Evolutionary conservation across 2,113 vertebrate species (phyloP).

Genomic region (Odontesthes bonariensis): DNA sequence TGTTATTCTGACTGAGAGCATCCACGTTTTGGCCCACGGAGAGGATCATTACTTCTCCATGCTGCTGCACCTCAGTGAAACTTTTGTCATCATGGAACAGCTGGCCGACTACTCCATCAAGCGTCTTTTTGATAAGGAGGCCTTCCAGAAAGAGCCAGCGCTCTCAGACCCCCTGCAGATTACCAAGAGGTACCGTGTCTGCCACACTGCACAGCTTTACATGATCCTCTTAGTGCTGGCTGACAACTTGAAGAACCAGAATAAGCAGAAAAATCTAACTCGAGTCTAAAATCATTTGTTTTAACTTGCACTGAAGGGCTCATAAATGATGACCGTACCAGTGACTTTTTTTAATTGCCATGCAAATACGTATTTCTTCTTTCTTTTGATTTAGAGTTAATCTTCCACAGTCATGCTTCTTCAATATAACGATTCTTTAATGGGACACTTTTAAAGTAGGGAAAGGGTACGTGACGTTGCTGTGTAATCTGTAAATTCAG

Average conservation of each 20-base stretch:
- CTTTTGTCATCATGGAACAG: conserved; percentile 96
- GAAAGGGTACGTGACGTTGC: too few species aligned
- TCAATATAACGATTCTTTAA: too few species aligned
- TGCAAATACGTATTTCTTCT: too few species aligned
- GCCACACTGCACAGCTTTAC: conserved; percentile 9
- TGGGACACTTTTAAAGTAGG: too few species aligned
- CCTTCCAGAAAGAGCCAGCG: conserved; percentile 89
- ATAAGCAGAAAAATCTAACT: conserved; percentile 3
- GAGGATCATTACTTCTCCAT: conserved; percentile 98
- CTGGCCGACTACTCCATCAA: conserved; percentile 92
- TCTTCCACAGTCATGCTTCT: too few species aligned
- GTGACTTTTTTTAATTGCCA: too few species aligned
- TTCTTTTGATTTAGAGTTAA: too few species aligned
- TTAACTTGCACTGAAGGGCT: too few species aligned
- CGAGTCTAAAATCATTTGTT: too few species aligned
- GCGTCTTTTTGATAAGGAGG: conserved; percentile 97
- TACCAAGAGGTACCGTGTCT: conserved; percentile 89
- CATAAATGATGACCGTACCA: too few species aligned
- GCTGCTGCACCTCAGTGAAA: conserved; percentile 96
- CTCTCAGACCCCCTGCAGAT: conserved; percentile 92
- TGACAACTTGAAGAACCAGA: background rate
- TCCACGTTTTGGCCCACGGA: conserved; percentile 89
- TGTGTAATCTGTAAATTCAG: too few species aligned
- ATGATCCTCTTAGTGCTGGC: conserved; percentile 37
- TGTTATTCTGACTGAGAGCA: conserved; percentile 94